Conservation (phyloP, 2,113 vertebrate genomes). For the Thryonomys swinderianus region DNA sequence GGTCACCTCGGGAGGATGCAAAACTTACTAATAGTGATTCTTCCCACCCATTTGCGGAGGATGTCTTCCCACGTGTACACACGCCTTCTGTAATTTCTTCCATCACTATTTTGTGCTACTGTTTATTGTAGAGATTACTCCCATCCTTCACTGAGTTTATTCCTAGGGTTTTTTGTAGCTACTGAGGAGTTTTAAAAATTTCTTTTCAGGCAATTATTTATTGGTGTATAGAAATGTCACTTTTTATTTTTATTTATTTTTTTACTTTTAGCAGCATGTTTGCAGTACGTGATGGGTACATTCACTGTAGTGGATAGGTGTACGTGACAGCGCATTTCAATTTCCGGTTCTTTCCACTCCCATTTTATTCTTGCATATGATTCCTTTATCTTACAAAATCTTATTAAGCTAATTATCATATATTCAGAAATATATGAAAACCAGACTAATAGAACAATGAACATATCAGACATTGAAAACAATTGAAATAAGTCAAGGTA, state of each 20-base stretch:
- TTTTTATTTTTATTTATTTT: background rate
- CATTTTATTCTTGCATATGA: background rate
- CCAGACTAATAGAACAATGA: background rate
- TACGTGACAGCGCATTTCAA: background rate
- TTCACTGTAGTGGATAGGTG: background rate
- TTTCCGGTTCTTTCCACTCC: background rate
- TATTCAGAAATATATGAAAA: background rate
- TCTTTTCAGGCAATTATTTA: background rate
- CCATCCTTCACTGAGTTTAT: background rate
- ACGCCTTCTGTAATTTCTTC: background rate
- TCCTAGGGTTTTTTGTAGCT: background rate
- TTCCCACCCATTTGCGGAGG: background rate
- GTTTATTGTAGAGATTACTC: background rate
- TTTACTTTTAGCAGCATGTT: background rate
- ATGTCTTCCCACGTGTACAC: background rate
- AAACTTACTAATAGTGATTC: background rate
- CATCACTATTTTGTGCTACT: background rate
- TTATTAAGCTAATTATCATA: background rate
- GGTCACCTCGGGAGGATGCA: background rate
- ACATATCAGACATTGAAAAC: background rate
- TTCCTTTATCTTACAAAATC: background rate
- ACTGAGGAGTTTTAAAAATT: background rate
- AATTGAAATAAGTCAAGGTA: background rate
- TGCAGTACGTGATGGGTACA: background rate
- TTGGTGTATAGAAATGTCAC: background rate